phyloP scores from a whole-genome alignment of 2,113 vertebrate species.

The Dicerorhinus sumatrensis region DNA sequence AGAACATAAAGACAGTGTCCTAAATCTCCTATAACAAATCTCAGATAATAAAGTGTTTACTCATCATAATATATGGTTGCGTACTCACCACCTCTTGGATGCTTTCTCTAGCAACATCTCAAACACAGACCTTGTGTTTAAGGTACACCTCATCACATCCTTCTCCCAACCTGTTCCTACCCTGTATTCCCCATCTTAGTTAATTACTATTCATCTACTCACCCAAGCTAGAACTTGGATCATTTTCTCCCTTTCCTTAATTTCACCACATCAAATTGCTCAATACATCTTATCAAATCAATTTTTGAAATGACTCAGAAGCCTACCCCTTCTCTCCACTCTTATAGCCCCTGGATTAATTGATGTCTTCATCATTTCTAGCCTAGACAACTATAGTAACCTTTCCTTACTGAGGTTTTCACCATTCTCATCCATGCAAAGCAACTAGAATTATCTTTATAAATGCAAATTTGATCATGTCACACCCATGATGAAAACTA shows the following conservation, averaged over 20 bases:
- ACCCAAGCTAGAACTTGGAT: background rate
- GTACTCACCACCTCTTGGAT: background rate
- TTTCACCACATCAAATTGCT: background rate
- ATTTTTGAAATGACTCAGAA: background rate
- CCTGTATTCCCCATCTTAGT: background rate
- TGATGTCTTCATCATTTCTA: background rate
- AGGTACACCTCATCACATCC: background rate
- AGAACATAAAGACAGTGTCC: background rate
- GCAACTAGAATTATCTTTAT: background rate
- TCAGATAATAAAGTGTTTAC: background rate
- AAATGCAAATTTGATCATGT: constrained; percentile 43
- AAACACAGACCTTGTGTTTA: background rate
- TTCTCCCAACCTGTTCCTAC: background rate
- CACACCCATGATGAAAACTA: background rate
- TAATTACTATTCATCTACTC: background rate
- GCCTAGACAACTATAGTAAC: background rate
- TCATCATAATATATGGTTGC: background rate
- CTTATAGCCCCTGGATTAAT: background rate
- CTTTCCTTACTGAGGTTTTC: background rate
- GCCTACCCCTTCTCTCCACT: background rate
- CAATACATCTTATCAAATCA: background rate
- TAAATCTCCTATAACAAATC: background rate
- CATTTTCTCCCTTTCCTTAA: background rate
- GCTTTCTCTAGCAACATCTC: background rate
- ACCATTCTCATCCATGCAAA: background rate